phyloP scores from a whole-genome alignment of 2,797 vertebrate genomes.

The Philypnodon macrostomus region DNA sequence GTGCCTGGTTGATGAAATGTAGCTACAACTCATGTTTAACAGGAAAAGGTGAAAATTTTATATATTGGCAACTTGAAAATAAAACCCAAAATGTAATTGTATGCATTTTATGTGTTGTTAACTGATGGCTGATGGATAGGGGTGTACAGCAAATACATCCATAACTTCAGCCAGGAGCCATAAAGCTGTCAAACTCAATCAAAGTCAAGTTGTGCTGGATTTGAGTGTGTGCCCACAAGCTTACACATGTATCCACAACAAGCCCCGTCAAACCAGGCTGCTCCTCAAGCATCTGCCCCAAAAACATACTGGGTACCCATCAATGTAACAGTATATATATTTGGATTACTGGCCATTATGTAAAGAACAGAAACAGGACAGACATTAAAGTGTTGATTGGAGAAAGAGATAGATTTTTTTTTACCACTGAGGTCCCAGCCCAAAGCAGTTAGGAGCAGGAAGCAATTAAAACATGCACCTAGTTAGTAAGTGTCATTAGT shows the following conservation, averaged over 20 bases:
- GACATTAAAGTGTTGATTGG: too few species aligned
- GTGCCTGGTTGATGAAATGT: constrained; percentile 55
- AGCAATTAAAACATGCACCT: constrained; percentile 79
- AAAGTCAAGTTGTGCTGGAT: constrained; percentile 68
- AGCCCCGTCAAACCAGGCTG: constrained; percentile 25
- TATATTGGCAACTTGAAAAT: constrained; percentile 78
- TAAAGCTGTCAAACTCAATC: constrained; percentile 83
- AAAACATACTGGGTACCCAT: neutral
- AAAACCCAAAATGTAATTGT: constrained; percentile 80
- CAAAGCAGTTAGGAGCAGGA: constrained; percentile 80
- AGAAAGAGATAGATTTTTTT: too few species aligned
- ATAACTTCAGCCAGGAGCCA: constrained; percentile 72
- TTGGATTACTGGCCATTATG: too few species aligned
- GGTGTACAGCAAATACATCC: constrained; percentile 77
- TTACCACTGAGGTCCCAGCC: constrained; percentile 61
- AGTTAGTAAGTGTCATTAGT: constrained; percentile 77
- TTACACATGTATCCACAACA: constrained; percentile 47
- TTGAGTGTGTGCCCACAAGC: constrained; percentile 39
- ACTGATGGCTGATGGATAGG: constrained; percentile 75
- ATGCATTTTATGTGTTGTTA: constrained; percentile 83
- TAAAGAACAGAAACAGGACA: too few species aligned
- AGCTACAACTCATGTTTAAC: constrained; percentile 76
- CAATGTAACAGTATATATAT: too few species aligned
- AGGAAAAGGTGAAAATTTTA: constrained; percentile 84
- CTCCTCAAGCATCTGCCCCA: constrained; percentile 11